These are phyloP conservation scores for Bathybates hornii DNA, from an alignment of 2,113 vertebrate genomes.

Conservation along the genomic window DNA sequence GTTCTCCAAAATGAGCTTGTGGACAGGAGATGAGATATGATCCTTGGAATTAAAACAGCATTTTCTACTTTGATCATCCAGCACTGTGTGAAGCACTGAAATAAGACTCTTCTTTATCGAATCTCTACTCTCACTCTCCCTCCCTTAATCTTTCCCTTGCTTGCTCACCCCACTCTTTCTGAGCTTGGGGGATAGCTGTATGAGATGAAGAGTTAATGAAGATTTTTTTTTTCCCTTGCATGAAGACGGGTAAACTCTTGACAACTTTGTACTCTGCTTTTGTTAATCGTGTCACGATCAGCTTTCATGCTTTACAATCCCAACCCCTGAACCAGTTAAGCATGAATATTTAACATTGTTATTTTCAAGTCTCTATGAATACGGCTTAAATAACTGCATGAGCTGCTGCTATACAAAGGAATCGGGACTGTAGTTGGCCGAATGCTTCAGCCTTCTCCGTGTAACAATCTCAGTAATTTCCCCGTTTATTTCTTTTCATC, in stretches of 20 bases:
- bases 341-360: conserved; percentile 43
- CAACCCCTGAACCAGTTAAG: conserved; percentile 22
- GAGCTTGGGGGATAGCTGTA: conserved; percentile 44
- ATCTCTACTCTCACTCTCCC: conserved; percentile 36
- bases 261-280: conserved; percentile 36
- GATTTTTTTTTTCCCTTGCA: conserved; percentile 9
- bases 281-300: conserved; percentile 36
- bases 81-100: conserved; percentile 49
- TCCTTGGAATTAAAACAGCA: conserved; percentile 71
- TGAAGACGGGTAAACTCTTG: conserved; percentile 33
- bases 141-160: conserved; percentile 47
- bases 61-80: conserved; percentile 66
- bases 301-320: conserved; percentile 28
- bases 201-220: conserved; percentile 64
- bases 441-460: not conserved
- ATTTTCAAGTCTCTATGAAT: conserved; percentile 3
- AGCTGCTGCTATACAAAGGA: not conserved
- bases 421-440: not conserved
- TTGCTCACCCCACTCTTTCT: conserved; percentile 21
- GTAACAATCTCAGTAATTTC: not conserved
- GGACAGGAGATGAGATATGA: conserved; percentile 64
- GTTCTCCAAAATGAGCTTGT: conserved; percentile 67
- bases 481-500: not conserved
- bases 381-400: not conserved
- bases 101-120: conserved; percentile 58